These are phyloP conservation scores for Linyphia triangularis DNA, from an alignment of 2,888 invertebrate species.

Conservation along the genomic window DNA sequence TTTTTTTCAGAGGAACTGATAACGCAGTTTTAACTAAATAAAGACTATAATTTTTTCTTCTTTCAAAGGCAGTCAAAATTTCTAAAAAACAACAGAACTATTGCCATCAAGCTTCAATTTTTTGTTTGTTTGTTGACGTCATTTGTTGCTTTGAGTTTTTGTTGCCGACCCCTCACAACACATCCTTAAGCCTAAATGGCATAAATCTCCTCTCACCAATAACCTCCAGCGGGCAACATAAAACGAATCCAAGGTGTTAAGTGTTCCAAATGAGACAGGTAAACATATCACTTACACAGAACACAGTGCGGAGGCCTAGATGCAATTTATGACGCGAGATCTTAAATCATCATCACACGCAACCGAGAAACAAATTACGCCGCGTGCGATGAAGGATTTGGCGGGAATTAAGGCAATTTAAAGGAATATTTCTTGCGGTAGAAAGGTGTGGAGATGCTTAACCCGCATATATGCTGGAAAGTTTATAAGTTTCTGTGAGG, in stretches of 20 bases:
- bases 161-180: not conserved
- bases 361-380: constrained; percentile 8
- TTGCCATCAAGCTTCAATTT: too few relatives aligned
- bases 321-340: constrained; percentile 15
- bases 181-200: not conserved
- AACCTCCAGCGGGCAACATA: not conserved
- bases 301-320: constrained; percentile 13
- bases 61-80: too few relatives aligned
- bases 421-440: not conserved
- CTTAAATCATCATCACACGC: constrained; percentile 65
- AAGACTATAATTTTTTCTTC: too few relatives aligned
- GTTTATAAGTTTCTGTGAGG: not conserved
- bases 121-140: too few relatives aligned
- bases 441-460: not conserved
- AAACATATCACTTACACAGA: constrained; percentile 46
- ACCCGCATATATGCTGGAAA: constrained; percentile 3
- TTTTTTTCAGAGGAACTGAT: too few relatives aligned
- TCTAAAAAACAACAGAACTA: too few relatives aligned
- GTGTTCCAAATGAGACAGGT: constrained; percentile 50
- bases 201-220: not conserved
- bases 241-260: constrained; percentile 53
- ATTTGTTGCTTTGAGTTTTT: not conserved
- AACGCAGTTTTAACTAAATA: too few relatives aligned
- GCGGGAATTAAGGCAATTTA: not conserved
- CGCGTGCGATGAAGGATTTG: not conserved